Evolutionary conservation across 37 sponge, comb jelly and placozoan species (phyloP).

Genomic region (Eunapius fragilis): DNA sequence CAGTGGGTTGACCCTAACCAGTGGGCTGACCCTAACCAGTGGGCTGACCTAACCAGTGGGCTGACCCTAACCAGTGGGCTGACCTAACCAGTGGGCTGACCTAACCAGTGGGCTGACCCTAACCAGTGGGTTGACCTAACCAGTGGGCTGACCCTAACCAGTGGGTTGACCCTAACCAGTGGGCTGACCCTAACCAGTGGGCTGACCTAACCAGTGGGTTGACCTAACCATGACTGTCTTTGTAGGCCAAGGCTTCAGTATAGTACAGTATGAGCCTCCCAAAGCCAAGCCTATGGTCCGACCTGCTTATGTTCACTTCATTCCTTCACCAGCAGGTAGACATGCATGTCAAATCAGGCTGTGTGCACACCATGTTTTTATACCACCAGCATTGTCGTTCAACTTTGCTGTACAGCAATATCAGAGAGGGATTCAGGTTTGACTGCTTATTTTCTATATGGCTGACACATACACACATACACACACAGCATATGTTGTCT

Average conservation of each 20-base stretch:
- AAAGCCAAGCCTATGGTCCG: constrained; percentile 85
- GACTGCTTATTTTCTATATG: neutral
- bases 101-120: too few species aligned
- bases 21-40: too few species aligned
- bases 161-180: too few species aligned
- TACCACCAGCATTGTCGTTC: constrained; percentile 84
- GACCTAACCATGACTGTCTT: neutral
- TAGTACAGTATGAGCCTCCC: constrained; percentile 76
- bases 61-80: too few species aligned
- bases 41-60: too few species aligned
- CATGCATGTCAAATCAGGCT: too few species aligned
- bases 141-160: too few species aligned
- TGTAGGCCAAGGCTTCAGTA: constrained; percentile 72
- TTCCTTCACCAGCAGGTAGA: constrained; percentile 87
- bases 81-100: too few species aligned
- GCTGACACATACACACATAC: neutral
- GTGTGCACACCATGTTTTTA: too few species aligned
- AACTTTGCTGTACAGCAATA: constrained; percentile 83
- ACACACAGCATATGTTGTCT: neutral
- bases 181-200: too few species aligned
- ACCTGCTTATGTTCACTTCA: constrained; percentile 79
- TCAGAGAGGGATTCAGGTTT: neutral
- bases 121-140: too few species aligned
- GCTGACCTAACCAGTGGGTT: neutral
- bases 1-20: too few species aligned